These are phyloP conservation scores for Andrena minutula DNA, from an alignment of 2,888 invertebrate species.

Conservation along the genomic window DNA sequence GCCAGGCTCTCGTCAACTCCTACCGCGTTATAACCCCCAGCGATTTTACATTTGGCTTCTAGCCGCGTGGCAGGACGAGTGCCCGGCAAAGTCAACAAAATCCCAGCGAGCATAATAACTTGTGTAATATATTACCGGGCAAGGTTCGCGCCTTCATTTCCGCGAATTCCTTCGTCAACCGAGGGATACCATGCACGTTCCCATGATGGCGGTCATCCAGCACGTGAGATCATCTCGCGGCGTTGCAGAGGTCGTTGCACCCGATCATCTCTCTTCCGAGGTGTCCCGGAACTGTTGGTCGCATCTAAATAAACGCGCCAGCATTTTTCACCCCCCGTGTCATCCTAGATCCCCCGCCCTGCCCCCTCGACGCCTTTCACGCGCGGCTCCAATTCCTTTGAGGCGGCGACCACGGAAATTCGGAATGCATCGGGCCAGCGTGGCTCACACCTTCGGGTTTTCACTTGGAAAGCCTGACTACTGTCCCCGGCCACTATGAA, in stretches of 20 bases:
- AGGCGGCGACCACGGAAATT: slow-evolving; percentile 49
- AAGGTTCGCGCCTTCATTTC: slow-evolving; percentile 37
- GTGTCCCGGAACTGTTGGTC: slow-evolving; percentile 30
- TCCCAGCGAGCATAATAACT: slow-evolving; percentile 23
- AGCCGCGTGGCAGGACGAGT: background rate
- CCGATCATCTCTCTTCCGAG: slow-evolving; percentile 28
- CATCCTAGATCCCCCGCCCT: slow-evolving; percentile 4
- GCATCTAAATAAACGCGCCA: slow-evolving; percentile 35
- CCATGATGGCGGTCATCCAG: slow-evolving; percentile 32
- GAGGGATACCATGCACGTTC: slow-evolving; percentile 20
- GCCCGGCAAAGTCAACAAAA: background rate
- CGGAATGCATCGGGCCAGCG: slow-evolving; percentile 47
- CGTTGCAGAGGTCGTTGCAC: slow-evolving; percentile 50
- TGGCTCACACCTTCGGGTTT: slow-evolving; percentile 64
- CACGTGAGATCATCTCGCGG: slow-evolving; percentile 53
- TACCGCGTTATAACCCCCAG: background rate
- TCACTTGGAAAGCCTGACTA: slow-evolving; percentile 52
- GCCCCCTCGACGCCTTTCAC: background rate
- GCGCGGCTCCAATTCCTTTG: slow-evolving; percentile 34
- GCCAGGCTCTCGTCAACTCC: background rate
- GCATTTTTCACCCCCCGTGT: slow-evolving; percentile 41
- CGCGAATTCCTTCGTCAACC: slow-evolving; percentile 51
- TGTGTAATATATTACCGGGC: slow-evolving; percentile 33
- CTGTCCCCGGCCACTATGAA: slow-evolving; percentile 31
- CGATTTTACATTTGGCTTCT: background rate